Base-by-base conservation (phyloP, 1,140 invertebrate species). In the Solenopsis invicta region DNA sequence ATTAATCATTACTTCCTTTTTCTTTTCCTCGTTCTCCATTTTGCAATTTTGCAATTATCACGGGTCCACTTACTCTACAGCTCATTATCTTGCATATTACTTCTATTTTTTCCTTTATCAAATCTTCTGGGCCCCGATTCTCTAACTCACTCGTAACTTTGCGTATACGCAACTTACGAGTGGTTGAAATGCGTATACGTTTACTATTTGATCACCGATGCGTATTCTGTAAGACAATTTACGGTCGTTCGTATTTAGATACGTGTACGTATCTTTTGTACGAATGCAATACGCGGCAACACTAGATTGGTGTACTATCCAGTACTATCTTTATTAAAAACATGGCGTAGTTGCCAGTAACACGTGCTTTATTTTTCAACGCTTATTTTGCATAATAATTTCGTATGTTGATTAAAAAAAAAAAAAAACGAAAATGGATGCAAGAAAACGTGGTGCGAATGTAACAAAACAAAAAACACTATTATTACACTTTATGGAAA, bases 401-500 rank as follows among this genome's bases (percentile, higher is more conserved):
- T 50, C 10, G 5, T 50, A 50, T 50, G 10, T 10, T 50, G 9
- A 16, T 29, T 13, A n/a, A 67, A 21, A n/a, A n/a, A n/a, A n/a
- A n/a, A n/a, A n/a, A n/a, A n/a, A n/a, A n/a, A n/a, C n/a, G n/a
- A n/a, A n/a, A 67, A 67, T 67, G 66, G 66, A 67, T 64, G 4
- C 1, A 21, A 67, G 8, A 69, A 69, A 69, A 48, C 21, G 41
- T 12, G 5, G 66, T 69, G 41, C 66, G 48, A 48, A 69, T 69
- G 41, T 69, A 12, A 69, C 66, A 69, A 12, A 69, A 69, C n/a
- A 48, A 69, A 69, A 48, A 48, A 69, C 66, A 24, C 45, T 69
- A 24, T 69, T 69, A 24, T 48, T 69, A 69, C n/a, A 48, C 4
- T 69, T 48, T 69, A 69, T 69, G 48, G n/a, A n/a, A n/a, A n/a